phyloP scores from a whole-genome alignment of 92 coral and sea anemone genomes.

The Palythoa caribaeorum region DNA sequence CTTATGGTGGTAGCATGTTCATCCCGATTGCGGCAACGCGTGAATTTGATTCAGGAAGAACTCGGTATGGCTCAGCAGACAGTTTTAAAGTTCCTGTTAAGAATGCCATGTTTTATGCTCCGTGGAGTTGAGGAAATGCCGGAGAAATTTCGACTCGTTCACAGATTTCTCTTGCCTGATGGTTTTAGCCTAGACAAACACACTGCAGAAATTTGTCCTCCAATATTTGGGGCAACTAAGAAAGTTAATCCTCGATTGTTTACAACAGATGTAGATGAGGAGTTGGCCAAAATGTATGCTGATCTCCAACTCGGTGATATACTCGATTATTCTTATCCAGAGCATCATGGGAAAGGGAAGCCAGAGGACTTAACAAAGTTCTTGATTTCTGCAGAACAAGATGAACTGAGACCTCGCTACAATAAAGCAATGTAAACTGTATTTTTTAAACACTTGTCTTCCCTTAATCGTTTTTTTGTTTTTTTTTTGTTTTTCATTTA shows the following conservation, averaged over 20 bases:
- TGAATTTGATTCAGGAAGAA: slow-evolving; percentile 74
- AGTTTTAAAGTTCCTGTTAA: slow-evolving; percentile 69
- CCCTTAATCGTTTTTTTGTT: no score
- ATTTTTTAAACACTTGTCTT: background rate
- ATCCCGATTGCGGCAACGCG: slow-evolving; percentile 58
- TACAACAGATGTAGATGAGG: slow-evolving; percentile 62
- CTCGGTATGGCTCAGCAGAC: slow-evolving; percentile 84
- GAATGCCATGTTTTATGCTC: slow-evolving; percentile 75
- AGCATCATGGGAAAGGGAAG: slow-evolving; percentile 77
- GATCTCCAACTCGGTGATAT: slow-evolving; percentile 60
- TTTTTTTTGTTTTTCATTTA: background rate
- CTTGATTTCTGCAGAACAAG: slow-evolving; percentile 73
- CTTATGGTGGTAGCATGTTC: slow-evolving; percentile 68
- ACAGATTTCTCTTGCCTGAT: slow-evolving; percentile 69
- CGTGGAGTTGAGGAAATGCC: slow-evolving; percentile 45
- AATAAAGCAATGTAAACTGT: slow-evolving; percentile 70
- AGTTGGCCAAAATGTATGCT: slow-evolving; percentile 56
- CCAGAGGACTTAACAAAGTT: slow-evolving; percentile 84
- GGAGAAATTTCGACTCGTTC: slow-evolving; percentile 70
- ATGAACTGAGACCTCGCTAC: slow-evolving; percentile 78
- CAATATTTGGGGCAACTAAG: slow-evolving; percentile 55
- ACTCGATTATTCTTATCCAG: slow-evolving; percentile 83
- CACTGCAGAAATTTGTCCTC: slow-evolving; percentile 81
- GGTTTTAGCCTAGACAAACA: slow-evolving; percentile 82
- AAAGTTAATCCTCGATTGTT: slow-evolving; percentile 67